phyloP scores from a whole-genome alignment of 1,140 invertebrate genomes.

The Heliconius himera region DNA sequence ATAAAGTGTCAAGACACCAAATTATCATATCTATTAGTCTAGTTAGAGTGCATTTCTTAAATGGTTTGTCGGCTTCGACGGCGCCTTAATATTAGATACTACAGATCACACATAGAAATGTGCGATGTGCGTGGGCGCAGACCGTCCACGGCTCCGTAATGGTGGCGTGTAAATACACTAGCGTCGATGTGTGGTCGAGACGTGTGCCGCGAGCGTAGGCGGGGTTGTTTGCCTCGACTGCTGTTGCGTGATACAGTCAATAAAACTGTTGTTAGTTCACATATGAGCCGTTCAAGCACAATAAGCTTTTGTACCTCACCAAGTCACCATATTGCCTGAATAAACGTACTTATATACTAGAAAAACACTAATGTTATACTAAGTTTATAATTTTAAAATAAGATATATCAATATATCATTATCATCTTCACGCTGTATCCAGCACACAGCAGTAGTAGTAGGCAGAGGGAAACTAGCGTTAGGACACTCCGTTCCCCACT shows the following conservation, averaged over 20 bases:
- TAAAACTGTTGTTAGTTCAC: slow-evolving; percentile 64
- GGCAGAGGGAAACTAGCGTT: no score
- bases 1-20: slow-evolving; percentile 34
- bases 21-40: slow-evolving; percentile 43
- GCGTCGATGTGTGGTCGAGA: slow-evolving; percentile 30
- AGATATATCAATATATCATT: no score
- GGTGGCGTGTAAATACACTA: slow-evolving; percentile 46
- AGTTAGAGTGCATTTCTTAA: slow-evolving; percentile 46
- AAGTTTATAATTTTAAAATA: not conserved
- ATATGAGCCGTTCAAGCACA: slow-evolving; percentile 19
- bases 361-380: not conserved
- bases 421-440: no score
- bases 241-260: slow-evolving; percentile 73
- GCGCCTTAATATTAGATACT: slow-evolving; percentile 49
- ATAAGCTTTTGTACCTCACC: not conserved
- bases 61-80: slow-evolving; percentile 48
- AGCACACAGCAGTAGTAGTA: no score
- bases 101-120: slow-evolving; percentile 52
- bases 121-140: slow-evolving; percentile 50
- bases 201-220: slow-evolving; percentile 57
- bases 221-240: slow-evolving; percentile 73
- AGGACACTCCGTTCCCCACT: no score
- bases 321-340: not conserved
- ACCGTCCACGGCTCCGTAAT: slow-evolving; percentile 43
- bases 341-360: not conserved